phyloP scores from a whole-genome alignment of 2,888 invertebrate species.

The Eupithecia tripunctaria region DNA sequence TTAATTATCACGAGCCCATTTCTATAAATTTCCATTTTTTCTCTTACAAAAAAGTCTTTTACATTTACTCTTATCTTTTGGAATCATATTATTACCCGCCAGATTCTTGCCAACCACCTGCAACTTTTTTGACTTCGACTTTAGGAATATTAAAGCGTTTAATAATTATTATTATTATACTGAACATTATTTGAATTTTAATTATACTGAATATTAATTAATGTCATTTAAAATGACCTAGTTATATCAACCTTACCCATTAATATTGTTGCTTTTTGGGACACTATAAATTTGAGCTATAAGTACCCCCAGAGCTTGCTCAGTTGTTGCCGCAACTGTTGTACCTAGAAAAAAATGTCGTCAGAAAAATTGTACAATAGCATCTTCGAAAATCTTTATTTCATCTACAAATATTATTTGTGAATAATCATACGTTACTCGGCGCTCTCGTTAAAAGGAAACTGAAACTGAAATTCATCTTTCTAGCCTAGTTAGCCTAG shows the following conservation, averaged over 20 bases:
- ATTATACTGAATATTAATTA: not conserved
- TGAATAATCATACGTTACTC: not conserved
- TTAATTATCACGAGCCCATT: conserved; percentile 1
- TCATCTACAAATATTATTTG: no score
- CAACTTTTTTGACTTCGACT: not conserved
- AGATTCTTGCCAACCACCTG: not conserved
- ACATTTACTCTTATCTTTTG: not conserved
- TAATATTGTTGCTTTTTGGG: not conserved
- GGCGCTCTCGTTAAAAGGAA: not conserved
- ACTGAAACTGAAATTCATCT: not conserved
- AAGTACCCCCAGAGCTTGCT: not conserved
- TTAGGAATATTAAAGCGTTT: not conserved
- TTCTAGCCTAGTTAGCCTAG: not conserved
- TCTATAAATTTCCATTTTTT: not conserved
- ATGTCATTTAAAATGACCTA: not conserved
- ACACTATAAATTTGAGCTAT: not conserved
- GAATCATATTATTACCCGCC: not conserved
- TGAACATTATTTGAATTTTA: no score
- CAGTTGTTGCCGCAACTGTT: not conserved
- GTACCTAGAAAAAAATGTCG: not conserved
- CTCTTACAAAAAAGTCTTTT: not conserved
- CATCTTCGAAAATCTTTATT: not conserved
- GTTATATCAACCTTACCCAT: not conserved
- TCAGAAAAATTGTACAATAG: no score
- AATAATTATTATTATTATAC: not conserved